Base-by-base conservation (phyloP, 2,113 vertebrate species). In the Tretioscincus oriximinensis region DNA sequence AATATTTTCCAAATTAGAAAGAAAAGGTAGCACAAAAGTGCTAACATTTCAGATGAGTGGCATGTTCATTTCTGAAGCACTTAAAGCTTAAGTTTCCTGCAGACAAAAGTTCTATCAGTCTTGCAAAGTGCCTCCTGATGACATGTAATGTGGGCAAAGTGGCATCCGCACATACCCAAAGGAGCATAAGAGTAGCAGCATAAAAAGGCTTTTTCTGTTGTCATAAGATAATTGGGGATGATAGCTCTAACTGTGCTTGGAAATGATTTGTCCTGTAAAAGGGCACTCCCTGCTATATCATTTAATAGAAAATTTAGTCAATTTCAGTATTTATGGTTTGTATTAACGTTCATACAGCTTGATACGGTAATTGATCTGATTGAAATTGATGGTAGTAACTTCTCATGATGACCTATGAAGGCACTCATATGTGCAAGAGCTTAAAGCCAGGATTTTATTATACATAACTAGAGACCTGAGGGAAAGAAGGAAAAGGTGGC, bases 1-100 rank as follows among this genome's bases (percentile, higher is more conserved):
- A 88, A 90, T 92, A 76, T 88, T 92, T 81, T 87, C 78, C 71
- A 85, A 90, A 92, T 91, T 91, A 51, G 87, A 84, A 5, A 74
- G 88, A 89, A 92, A 92, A 86, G 88, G 73, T 82, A 14, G 77
- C 85, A 81, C 58, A 84, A 63, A 90, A 70, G 86, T 79, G 87
- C 45, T 74, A 68, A 75, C 76, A 0, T 73, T 9, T 60, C 41
- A 0, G 63, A 85, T 87, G 87, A 91, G 82, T 29, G 85, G 85
- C 87, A 85, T 88, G 87, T 78, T 90, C 90, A 1, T 84, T 92
- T 93, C 85, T 81, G 77, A 90, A 88, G 88, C 92, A 92, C 88
- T 93, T 91, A 92, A 91, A 89, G 69, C 88, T 90, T 90, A 86
- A 83, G 90, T 90, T 90, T 82, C 74, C 88, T 86, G 77, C 64